A percentile compares a stretch with the other conserved stretches of the same genome.
Evolutionary conservation across 2,797 vertebrate genomes (phyloP).

Genomic region (Echiichthys vipera): DNA sequence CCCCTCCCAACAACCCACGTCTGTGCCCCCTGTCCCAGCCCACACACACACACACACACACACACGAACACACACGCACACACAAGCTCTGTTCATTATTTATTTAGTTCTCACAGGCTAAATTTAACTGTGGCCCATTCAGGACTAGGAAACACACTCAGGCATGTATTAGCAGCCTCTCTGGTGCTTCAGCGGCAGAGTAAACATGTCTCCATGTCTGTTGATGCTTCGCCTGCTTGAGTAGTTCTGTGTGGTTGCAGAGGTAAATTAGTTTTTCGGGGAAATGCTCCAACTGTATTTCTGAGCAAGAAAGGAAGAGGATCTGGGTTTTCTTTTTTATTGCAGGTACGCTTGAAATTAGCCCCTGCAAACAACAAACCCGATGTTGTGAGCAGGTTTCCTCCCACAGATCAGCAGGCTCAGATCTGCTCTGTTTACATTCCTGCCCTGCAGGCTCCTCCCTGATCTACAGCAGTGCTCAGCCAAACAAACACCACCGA

Average conservation of each 20-base stretch:
- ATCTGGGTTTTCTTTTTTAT: slow-evolving; percentile 27
- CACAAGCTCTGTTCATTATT: slow-evolving; percentile 74
- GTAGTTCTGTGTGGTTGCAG: slow-evolving; percentile 19
- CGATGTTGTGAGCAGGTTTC: slow-evolving; percentile 24
- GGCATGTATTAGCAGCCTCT: slow-evolving; percentile 58
- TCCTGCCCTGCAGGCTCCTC: slow-evolving; percentile 67
- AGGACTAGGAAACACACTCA: slow-evolving; percentile 57
- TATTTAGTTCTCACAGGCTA: slow-evolving; percentile 81
- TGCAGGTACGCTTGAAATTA: background rate
- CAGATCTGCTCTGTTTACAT: slow-evolving; percentile 75
- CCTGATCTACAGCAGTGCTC: slow-evolving; percentile 61
- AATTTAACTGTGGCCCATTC: slow-evolving; percentile 79
- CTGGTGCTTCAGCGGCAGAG: slow-evolving; percentile 51
- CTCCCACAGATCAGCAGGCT: slow-evolving; percentile 49
- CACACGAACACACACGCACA: slow-evolving; percentile 36
- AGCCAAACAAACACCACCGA: slow-evolving; percentile 60
- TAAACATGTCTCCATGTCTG: slow-evolving; percentile 60
- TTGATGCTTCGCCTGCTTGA: slow-evolving; percentile 34
- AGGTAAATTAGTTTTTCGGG: slow-evolving; percentile 26
- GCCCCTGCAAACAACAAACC: slow-evolving; percentile 32
- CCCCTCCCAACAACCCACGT: slow-evolving; percentile 37
- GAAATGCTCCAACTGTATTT: slow-evolving; percentile 21
- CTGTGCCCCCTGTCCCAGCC: slow-evolving; percentile 45
- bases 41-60: slow-evolving; percentile 10
- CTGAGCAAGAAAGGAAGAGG: background rate